Base-by-base conservation (phyloP, 2,113 vertebrate genomes). In the Pelecanus crispus region DNA sequence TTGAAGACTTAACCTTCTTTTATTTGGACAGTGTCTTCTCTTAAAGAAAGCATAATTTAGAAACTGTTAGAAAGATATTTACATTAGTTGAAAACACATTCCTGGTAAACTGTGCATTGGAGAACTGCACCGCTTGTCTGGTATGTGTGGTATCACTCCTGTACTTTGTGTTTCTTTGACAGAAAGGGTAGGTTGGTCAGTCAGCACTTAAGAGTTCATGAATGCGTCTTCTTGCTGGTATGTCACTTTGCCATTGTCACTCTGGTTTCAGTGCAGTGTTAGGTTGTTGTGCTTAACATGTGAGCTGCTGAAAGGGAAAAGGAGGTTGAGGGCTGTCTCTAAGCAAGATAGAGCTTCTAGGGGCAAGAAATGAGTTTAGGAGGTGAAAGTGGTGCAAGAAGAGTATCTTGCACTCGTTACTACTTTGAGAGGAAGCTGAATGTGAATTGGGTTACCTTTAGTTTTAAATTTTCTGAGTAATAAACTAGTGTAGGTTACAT, bases 41-140 rank as follows among this genome's bases (percentile, higher is more conserved):
- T 53, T 34, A 11, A 56, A 44, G 56, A 32, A 62, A 50, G n/a
- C 10, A 10, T 3, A 7, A 45, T 42, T 38, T 56, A 25, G 42
- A 21, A 65, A 7, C 16, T 74, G 45, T 31, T 36, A 8, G 28
- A 15, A 45, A 55, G 36, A 42, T 36, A 5, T 26, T 63, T 73
- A 22, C 16, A 3, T 6, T 19, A 55, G 32, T 45, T 88, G 53
- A 16, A 49, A 72, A 34, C 0, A 1, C 4, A 2, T 45, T 87
- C 5, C 53, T 72, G 52, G 20, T 63, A 12, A 42, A 9, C 2
- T 55, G 4, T 42, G 40, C 9, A 0, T 3, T 59, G 50, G 52
- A 56, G 40, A 78, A 0, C 34, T 50, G 13, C 38, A 3, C 16
- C 1, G 4, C 7, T 32, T 42, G 36, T 34, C 11, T 66, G 55